These are phyloP conservation scores for Chloroceryle amazona DNA, from an alignment of 2,797 vertebrate species.

Conservation along the genomic window DNA sequence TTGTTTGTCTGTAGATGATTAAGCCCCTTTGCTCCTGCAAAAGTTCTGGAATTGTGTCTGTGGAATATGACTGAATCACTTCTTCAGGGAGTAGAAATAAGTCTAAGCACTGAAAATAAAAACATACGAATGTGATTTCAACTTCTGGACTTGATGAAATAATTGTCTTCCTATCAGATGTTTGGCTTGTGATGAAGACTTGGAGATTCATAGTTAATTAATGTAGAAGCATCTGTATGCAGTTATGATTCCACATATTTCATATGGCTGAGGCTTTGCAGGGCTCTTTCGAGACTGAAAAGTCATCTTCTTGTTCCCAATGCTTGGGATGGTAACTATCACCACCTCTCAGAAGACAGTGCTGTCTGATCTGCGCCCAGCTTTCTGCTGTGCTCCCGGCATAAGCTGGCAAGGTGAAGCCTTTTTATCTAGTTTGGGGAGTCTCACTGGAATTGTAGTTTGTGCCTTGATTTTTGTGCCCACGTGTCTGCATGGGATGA, in stretches of 20 bases:
- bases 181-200: neutral
- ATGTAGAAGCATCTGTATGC: neutral
- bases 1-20: neutral
- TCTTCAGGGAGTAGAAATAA: neutral
- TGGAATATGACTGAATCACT: neutral
- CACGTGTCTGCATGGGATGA: neutral
- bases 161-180: neutral
- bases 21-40: neutral
- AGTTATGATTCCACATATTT: rapidly evolving
- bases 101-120: neutral
- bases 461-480: neutral
- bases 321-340: rapidly evolving
- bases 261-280: neutral
- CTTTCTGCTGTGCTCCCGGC: neutral
- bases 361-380: neutral
- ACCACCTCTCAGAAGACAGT: neutral
- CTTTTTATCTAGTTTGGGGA: neutral
- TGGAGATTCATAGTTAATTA: neutral
- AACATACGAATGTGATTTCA: neutral
- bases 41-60: neutral
- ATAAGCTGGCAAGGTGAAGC: neutral
- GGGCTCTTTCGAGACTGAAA: neutral
- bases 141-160: neutral
- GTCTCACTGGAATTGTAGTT: neutral
- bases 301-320: neutral